Base-by-base conservation (phyloP, 2,797 vertebrate species). In the Luscinia luscinia region DNA sequence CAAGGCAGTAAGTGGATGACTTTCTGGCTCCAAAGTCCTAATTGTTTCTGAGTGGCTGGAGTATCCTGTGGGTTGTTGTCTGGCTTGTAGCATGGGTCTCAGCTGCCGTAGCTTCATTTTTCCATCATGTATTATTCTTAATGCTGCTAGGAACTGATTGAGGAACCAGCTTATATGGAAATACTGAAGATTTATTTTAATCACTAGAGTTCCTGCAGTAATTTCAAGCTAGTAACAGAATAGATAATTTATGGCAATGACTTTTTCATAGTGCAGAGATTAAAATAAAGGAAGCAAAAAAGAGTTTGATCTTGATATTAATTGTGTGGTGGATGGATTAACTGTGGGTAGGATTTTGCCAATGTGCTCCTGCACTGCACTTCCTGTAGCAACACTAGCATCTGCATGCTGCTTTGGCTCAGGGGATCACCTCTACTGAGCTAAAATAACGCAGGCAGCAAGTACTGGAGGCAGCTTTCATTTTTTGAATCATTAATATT, bases 101-200 rank as follows among this genome's bases (percentile, higher is more conserved):
- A 90, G 97, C 94, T 97, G 97, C 97, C 86, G 52, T 97, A 89
- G 95, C 96, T 98, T 97, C 96, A 83, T 96, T 98, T 98, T 97
- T 97, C 97, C 97, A 96, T 97, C 97, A 95, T 97, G 97, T 97
- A 96, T 98, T 98, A 96, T 98, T 98, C 97, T 97, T 98, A 97
- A 97, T 97, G 97, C 98, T 97, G 96, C 95, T 92, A 95, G 95
- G 96, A 98, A 96, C 96, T 97, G 96, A 97, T 82, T 92, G 93
- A 97, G 93, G 97, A 97, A 95, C 94, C 74, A 84, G 96, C 91
- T 97, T 95, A 57, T 82, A 80, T 95, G 95, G 97, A 98, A 98
- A 97, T 93, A 90, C 43, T 75, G 94, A 93, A 95, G 95, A 93
- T 96, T 97, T 95, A 89, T 97, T 97, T 97, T 96, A 96, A 97